Conservation (phyloP, 1,140 invertebrate species). For the Lucilia sericata region DNA sequence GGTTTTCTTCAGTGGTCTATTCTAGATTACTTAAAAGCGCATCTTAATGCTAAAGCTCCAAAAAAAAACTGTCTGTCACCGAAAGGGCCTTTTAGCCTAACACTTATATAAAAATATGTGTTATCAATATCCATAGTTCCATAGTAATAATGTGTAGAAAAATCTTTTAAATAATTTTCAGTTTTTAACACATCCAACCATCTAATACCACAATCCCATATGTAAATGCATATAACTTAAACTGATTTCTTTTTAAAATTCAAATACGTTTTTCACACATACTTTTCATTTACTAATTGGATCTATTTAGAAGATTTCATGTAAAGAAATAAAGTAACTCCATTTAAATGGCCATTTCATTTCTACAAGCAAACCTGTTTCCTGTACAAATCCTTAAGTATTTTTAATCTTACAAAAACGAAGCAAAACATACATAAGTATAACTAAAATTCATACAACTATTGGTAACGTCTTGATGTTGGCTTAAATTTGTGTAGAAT, state of each 20-base stretch:
- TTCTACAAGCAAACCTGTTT: background rate
- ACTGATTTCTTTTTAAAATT: background rate
- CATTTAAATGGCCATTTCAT: background rate
- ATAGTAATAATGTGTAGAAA: no score
- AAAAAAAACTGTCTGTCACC: no score
- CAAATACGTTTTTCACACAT: background rate
- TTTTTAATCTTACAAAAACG: background rate
- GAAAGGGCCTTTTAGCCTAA: no score
- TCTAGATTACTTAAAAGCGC: no score
- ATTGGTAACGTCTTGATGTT: background rate
- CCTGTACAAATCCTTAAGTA: background rate
- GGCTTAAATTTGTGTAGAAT: background rate
- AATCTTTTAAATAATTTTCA: no score
- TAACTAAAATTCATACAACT: background rate
- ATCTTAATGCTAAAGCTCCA: no score
- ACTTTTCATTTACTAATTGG: background rate
- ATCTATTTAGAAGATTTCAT: background rate
- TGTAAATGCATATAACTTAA: no score
- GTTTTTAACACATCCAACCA: no score
- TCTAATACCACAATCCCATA: no score
- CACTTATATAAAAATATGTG: no score
- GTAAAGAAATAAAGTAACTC: background rate
- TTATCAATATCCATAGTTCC: no score
- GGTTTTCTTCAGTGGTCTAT: no score
- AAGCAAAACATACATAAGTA: background rate